These are phyloP conservation scores for Phyllotreta striolata DNA, from an alignment of 2,888 invertebrate species.

Conservation along the genomic window DNA sequence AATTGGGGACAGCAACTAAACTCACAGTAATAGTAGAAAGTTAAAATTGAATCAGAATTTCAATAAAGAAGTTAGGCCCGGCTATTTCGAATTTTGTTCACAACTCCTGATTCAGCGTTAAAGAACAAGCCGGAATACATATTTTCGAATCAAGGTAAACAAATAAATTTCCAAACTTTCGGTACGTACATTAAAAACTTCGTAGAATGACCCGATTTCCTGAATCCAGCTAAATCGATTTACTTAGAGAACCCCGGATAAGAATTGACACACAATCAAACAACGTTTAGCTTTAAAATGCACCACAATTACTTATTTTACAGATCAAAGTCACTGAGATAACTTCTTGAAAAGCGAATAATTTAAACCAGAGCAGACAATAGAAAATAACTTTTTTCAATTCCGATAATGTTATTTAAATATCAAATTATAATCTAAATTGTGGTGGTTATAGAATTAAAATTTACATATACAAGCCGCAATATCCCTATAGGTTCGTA, in stretches of 20 bases:
- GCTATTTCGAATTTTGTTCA: conserved; percentile 23
- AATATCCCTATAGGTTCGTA: no score
- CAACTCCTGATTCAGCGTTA: conserved; percentile 23
- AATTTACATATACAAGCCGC: no score
- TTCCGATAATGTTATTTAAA: not conserved
- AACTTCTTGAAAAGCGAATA: no score
- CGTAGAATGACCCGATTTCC: conserved; percentile 33
- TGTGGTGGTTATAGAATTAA: no score
- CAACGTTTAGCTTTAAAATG: conserved; percentile 8
- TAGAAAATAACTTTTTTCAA: not conserved
- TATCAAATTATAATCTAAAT: no score
- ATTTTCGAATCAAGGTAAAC: conserved; percentile 29
- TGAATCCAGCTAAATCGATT: conserved; percentile 35
- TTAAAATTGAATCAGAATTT: conserved; percentile 21
- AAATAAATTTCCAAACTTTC: conserved; percentile 29
- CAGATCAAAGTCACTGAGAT: no score
- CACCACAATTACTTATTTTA: not conserved
- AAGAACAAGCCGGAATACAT: conserved; percentile 29
- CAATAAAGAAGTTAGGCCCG: conserved; percentile 20
- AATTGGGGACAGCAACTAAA: no score
- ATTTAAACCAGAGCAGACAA: not conserved
- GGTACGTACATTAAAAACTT: conserved; percentile 34
- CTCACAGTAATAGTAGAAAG: conserved; percentile 8
- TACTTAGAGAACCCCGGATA: conserved; percentile 34
- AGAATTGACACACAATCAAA: conserved; percentile 29